A percentile compares a stretch with the other conserved stretches of the same genome.
phyloP scores from a whole-genome alignment of 1,140 invertebrate genomes.

The Formica exsecta region DNA sequence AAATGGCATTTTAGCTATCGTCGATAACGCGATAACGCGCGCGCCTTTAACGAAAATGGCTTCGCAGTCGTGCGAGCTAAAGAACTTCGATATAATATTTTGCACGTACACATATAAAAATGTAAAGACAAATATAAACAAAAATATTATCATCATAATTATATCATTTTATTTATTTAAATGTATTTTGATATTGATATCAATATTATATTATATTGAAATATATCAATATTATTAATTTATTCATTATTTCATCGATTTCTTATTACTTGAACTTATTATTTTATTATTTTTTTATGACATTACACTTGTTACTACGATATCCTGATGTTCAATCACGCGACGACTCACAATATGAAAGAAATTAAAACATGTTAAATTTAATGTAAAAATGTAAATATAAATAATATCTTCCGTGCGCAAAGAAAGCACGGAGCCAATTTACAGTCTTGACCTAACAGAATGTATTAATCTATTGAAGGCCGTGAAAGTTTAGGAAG shows the following conservation, averaged over 20 bases:
- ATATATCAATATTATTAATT: not conserved
- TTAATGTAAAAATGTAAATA: conserved; percentile 11
- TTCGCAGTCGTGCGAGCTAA: not conserved
- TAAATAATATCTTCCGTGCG: not conserved
- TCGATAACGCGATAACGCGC: conserved; percentile 54
- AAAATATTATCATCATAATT: not conserved
- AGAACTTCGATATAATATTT: not conserved
- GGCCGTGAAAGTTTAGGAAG: not conserved
- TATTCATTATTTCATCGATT: conserved; percentile 7
- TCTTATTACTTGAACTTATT: not conserved
- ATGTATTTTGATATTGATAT: conserved; percentile 3
- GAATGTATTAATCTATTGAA: conserved; percentile 19
- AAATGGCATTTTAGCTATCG: conserved; percentile 63
- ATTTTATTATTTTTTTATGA: not conserved
- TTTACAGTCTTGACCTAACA: not conserved
- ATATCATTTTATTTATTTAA: not conserved
- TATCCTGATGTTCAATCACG: not conserved
- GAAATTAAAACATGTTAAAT: not conserved
- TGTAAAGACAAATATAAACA: not conserved
- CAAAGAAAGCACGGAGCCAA: not conserved
- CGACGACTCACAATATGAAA: not conserved
- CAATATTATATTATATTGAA: not conserved
- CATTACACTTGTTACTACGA: too few relatives aligned
- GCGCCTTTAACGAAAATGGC: conserved; percentile 53
- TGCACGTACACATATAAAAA: not conserved